Evolutionary conservation across 2,113 vertebrate species (phyloP), one percentile per base, ranked within the genome.

Genomic region (Spea multiplicata): DNA sequence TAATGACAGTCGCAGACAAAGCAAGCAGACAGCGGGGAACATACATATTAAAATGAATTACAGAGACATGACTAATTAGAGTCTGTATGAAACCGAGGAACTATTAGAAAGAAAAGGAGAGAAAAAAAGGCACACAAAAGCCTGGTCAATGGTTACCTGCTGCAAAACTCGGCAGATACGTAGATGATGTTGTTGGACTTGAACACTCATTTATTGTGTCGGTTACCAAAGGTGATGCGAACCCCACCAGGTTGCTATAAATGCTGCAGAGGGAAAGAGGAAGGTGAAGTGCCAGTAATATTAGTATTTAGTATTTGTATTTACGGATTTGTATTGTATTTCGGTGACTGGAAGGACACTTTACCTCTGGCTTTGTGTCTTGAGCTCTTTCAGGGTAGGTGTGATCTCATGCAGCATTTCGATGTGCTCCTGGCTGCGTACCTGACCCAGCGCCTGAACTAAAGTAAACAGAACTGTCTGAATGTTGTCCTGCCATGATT

Each of bases 401-500:
- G 95, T 97, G 83, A 99, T 95, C 86, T 99, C 97, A 83, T 99
- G 97, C 84, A 98, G 92, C 84, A 99, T 94, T 80, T 97, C 97
- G 44, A 90, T 87, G 30, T 98, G 96, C 84, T 99, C 97, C 79
- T 94, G 94, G 88, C 87, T 96, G 80, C 94, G 95, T 1, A 94
- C 91, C 88, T 98, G 96, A 71, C 97, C 97, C 71, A 96, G 95
- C 83, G 96, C 95, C 86, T 99, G 97, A 69, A 99, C 95, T 85
- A 99, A 92, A 0, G 96, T 98, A 88, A 99, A 98, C 77, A 99
- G 84, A 75, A 97, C 97, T 1, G 96, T 94, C 91, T 99, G 97
- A 87, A 98, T 94, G 88, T 97, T 99, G 88, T 99, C 97, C 84
- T 99, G 97, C 97, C 97, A 99, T 0, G 94, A 96, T 83, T 99